These are phyloP conservation scores for Torymus tubicola DNA, from an alignment of 2,888 invertebrate species.

Conservation along the genomic window DNA sequence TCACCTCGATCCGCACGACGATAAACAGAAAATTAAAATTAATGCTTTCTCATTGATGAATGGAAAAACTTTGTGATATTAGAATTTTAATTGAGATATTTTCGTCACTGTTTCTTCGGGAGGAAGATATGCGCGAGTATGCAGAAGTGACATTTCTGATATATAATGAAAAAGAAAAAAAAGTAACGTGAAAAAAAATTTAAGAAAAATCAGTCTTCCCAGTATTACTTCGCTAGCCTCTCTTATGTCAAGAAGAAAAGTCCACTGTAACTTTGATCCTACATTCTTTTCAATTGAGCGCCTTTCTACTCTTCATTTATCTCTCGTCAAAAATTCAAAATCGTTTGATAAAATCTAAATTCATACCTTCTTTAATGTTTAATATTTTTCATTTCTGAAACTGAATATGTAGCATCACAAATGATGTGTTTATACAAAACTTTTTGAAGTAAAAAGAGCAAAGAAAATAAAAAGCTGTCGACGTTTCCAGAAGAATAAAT, in stretches of 20 bases:
- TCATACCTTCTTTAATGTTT: neutral
- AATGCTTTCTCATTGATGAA: slow-evolving; percentile 52
- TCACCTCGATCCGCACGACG: slow-evolving; percentile 45
- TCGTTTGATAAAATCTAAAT: neutral
- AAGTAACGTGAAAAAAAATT: slow-evolving; percentile 45
- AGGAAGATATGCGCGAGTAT: slow-evolving; percentile 50
- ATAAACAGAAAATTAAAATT: slow-evolving; percentile 31
- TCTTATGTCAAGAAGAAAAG: slow-evolving; percentile 33
- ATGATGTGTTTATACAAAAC: slow-evolving; percentile 8
- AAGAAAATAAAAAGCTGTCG: slow-evolving; percentile 14
- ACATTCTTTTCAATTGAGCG: slow-evolving; percentile 48
- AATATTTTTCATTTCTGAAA: no score
- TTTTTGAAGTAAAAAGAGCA: slow-evolving; percentile 3
- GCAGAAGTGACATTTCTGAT: slow-evolving; percentile 51
- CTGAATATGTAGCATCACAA: neutral
- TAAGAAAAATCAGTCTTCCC: slow-evolving; percentile 63
- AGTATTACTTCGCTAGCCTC: slow-evolving; percentile 55
- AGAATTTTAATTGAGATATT: slow-evolving; percentile 60
- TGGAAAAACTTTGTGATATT: slow-evolving; percentile 60
- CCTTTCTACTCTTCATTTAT: neutral
- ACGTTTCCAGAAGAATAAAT: slow-evolving; percentile 32
- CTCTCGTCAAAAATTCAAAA: slow-evolving; percentile 20
- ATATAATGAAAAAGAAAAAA: slow-evolving; percentile 54
- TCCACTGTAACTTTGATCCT: slow-evolving; percentile 43
- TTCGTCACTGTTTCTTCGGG: slow-evolving; percentile 53